Evolutionary conservation across 2,797 vertebrate genomes (phyloP).

Genomic region (Neosalanx taihuensis): DNA sequence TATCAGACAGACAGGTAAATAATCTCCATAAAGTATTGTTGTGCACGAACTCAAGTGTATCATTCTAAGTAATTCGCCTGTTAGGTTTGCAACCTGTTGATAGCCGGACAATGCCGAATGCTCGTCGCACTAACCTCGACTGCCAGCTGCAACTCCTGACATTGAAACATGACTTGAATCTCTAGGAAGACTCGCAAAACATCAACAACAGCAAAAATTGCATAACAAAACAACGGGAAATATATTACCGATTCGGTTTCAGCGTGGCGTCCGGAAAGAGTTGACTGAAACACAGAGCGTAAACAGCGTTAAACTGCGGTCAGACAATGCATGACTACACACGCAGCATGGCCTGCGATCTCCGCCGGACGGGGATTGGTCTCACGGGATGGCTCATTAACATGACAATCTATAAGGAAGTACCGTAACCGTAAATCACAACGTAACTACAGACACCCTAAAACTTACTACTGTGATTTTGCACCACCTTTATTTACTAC

Average conservation of each 20-base stretch:
- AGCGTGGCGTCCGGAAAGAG: background rate
- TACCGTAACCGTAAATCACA: too few relatives aligned
- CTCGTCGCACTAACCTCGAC: background rate
- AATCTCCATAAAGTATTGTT: background rate
- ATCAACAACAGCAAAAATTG: background rate
- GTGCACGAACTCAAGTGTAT: background rate
- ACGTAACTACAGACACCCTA: too few relatives aligned
- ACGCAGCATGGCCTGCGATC: background rate
- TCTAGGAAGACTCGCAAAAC: background rate
- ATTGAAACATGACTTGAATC: background rate
- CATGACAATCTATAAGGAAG: too few relatives aligned
- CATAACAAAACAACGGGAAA: background rate
- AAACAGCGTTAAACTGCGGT: background rate
- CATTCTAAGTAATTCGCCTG: background rate
- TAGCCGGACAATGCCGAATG: background rate
- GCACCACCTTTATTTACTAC: too few relatives aligned
- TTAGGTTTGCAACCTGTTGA: background rate
- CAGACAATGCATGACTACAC: background rate
- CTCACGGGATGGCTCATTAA: background rate
- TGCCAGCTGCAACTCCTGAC: background rate
- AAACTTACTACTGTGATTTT: too few relatives aligned
- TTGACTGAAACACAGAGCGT: background rate
- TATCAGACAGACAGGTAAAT: too few relatives aligned
- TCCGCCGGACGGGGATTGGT: background rate
- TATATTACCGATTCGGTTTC: background rate